Evolutionary conservation across 2,797 vertebrate species (phyloP).

Genomic region (Neomorphus geoffroyi): DNA sequence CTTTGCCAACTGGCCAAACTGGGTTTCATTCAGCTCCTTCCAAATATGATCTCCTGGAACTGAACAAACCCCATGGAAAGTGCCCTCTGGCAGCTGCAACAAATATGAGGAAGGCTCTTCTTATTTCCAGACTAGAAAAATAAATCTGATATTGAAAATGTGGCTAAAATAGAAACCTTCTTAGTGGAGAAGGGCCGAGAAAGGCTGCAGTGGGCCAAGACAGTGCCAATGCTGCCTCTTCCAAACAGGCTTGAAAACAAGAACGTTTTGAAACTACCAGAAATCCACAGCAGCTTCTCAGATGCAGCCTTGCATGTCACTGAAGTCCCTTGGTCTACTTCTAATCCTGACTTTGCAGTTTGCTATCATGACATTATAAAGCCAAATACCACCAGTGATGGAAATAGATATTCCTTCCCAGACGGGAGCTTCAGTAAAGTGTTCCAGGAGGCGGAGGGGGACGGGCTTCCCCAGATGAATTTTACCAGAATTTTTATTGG

Average conservation of each 20-base stretch:
- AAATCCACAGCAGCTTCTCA: background rate
- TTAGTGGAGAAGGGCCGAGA: background rate
- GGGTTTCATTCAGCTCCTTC: background rate
- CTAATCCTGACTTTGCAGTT: conserved; percentile 10
- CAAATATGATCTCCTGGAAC: background rate
- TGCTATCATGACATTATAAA: background rate
- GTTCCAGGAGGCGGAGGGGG: background rate
- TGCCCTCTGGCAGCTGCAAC: background rate
- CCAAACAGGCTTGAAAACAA: background rate
- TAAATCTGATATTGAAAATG: background rate
- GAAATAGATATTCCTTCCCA: conserved; percentile 9
- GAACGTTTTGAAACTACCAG: background rate
- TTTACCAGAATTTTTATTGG: background rate
- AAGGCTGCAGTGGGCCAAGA: background rate
- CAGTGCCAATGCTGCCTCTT: background rate
- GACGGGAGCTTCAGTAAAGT: background rate
- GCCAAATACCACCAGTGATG: conserved; percentile 12
- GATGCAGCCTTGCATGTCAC: background rate
- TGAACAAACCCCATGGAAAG: background rate
- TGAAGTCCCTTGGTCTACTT: background rate
- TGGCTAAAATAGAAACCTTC: background rate
- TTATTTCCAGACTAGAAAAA: background rate
- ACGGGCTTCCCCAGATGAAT: background rate
- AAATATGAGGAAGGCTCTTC: background rate
- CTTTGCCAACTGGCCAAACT: background rate